Percentiles rank a stretch among this genome's conserved stretches.
phyloP scores from a whole-genome alignment of 2,888 invertebrate genomes.

The Siphlonurus alternatus region DNA sequence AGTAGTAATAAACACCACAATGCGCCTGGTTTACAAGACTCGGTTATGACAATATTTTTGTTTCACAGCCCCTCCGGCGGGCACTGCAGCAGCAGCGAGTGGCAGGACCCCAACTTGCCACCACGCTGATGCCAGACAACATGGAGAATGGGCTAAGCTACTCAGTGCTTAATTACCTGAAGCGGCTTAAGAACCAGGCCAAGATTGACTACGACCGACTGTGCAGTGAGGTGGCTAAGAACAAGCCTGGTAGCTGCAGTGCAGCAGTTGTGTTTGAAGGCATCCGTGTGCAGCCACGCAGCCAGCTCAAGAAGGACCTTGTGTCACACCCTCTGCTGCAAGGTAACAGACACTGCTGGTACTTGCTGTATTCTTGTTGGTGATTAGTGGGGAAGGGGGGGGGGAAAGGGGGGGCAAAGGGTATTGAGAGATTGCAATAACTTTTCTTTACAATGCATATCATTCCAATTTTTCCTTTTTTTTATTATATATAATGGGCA shows the following conservation, averaged over 20 bases:
- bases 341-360: slow-evolving; percentile 20
- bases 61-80: slow-evolving; percentile 64
- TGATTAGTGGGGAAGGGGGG: neutral
- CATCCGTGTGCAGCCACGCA: slow-evolving; percentile 53
- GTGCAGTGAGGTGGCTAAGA: slow-evolving; percentile 60
- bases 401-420: neutral
- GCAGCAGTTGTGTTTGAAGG: slow-evolving; percentile 45
- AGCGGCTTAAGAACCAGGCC: slow-evolving; percentile 87
- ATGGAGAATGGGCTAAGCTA: slow-evolving; percentile 86
- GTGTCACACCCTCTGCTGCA: slow-evolving; percentile 63
- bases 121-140: slow-evolving; percentile 77
- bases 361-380: neutral
- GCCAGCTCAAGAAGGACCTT: slow-evolving; percentile 58
- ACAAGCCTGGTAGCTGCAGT: slow-evolving; percentile 22
- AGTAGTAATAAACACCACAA: no score
- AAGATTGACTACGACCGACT: slow-evolving; percentile 79
- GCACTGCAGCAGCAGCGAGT: slow-evolving; percentile 77
- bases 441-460: neutral
- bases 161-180: slow-evolving; percentile 84
- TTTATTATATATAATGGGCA: no score
- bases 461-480: slow-evolving; percentile 2
- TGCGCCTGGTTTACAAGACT: no score
- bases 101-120: slow-evolving; percentile 65
- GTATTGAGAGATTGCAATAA: neutral
- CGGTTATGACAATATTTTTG: no score